Evolutionary conservation across 2,888 invertebrate species (phyloP).

Genomic region (Lissonota sp.): DNA sequence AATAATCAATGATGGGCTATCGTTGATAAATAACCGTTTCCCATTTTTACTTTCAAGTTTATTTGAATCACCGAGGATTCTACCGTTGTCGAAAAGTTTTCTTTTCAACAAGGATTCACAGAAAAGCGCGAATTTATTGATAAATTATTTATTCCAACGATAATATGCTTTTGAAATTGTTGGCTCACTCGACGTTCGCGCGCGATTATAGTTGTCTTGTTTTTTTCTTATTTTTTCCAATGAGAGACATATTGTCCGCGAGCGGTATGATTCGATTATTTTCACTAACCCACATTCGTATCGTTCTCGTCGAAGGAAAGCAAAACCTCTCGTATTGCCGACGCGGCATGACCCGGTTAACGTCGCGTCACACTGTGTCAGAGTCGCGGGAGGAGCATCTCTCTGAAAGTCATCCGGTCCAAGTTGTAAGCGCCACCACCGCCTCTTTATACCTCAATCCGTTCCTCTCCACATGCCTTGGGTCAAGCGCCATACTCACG

Average conservation of each 20-base stretch:
- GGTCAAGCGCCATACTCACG: too few relatives aligned
- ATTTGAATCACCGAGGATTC: too few relatives aligned
- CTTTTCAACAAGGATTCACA: too few relatives aligned
- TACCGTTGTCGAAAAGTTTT: too few relatives aligned
- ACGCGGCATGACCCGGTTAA: slow-evolving; percentile 77
- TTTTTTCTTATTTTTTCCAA: slow-evolving; percentile 26
- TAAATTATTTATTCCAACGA: not conserved
- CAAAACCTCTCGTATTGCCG: slow-evolving; percentile 79
- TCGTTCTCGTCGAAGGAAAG: slow-evolving; percentile 76
- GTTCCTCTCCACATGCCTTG: too few relatives aligned
- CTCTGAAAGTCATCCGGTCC: not conserved
- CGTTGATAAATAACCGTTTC: too few relatives aligned
- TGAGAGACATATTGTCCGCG: slow-evolving; percentile 68
- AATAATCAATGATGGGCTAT: too few relatives aligned
- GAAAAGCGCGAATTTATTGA: not conserved
- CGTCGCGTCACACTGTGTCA: slow-evolving; percentile 59
- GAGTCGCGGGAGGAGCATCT: slow-evolving; percentile 14
- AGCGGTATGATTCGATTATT: slow-evolving; percentile 77
- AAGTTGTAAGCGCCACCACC: too few relatives aligned
- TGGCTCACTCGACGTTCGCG: not conserved
- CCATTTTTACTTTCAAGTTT: too few relatives aligned
- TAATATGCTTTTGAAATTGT: not conserved
- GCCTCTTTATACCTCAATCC: too few relatives aligned
- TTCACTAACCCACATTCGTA: slow-evolving; percentile 84
- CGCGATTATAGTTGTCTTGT: not conserved